A percentile compares a stretch with the other conserved stretches of the same genome.
phyloP scores from a whole-genome alignment of 2,797 vertebrate species.

The Enteromius paludinosus region DNA sequence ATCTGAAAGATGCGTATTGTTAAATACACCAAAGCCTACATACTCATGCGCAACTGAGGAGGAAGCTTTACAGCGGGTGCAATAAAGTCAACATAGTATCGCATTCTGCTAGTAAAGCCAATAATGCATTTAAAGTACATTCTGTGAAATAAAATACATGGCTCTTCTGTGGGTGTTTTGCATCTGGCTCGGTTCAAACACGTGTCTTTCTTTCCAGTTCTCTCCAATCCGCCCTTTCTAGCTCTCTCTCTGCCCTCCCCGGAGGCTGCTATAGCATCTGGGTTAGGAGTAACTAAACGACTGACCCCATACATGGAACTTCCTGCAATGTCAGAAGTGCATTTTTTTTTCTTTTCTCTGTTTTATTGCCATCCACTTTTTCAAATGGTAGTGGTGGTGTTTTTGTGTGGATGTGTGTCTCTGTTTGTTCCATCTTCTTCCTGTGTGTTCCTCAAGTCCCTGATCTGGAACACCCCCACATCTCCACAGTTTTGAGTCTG shows the following conservation, averaged over 20 bases:
- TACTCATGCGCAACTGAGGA: not conserved
- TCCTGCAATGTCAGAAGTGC: constrained; percentile 77
- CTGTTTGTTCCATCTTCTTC: constrained; percentile 36
- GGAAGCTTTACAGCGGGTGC: constrained; percentile 10
- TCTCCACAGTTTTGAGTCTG: constrained; percentile 20
- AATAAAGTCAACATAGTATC: constrained; percentile 30
- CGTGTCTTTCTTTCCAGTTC: constrained; percentile 57
- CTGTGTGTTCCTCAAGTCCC: constrained; percentile 31
- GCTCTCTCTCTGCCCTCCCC: constrained; percentile 56
- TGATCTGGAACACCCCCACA: constrained; percentile 32
- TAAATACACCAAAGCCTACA: not conserved
- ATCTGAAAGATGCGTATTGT: not conserved
- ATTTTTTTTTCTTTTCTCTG: constrained; percentile 54
- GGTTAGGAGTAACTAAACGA: constrained; percentile 62
- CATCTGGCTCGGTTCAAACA: constrained; percentile 54
- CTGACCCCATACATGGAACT: constrained; percentile 73
- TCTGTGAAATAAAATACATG: constrained; percentile 37
- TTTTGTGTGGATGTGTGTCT: not conserved
- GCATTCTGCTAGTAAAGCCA: constrained; percentile 43
- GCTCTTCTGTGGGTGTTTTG: constrained; percentile 36
- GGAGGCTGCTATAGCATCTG: constrained; percentile 71
- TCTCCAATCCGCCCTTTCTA: constrained; percentile 33
- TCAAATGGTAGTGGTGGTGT: constrained; percentile 45
- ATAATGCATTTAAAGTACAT: constrained; percentile 49
- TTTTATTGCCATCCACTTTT: constrained; percentile 59